These are phyloP conservation scores for Bombus impatiens DNA, from an alignment of 1,140 invertebrate species.

Conservation along the genomic window DNA sequence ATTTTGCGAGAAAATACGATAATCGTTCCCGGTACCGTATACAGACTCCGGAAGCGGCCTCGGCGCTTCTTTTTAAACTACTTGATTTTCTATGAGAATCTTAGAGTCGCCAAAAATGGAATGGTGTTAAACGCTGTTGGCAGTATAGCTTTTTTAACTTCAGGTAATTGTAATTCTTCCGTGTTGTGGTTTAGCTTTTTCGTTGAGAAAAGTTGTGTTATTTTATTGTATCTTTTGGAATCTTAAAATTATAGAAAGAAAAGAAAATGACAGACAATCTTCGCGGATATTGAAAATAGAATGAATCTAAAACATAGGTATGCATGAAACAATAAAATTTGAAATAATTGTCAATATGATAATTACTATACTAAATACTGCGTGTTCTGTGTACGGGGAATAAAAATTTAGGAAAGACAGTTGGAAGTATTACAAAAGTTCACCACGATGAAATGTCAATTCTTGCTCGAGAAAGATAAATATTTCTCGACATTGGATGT, in stretches of 20 bases:
- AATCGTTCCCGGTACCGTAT: neutral
- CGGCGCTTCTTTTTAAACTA: constrained; percentile 10
- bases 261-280: too few relatives aligned
- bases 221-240: too few relatives aligned
- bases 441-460: neutral
- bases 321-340: too few relatives aligned
- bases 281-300: too few relatives aligned
- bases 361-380: too few relatives aligned
- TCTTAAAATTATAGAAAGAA: too few relatives aligned
- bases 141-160: neutral
- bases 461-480: neutral
- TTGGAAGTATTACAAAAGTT: constrained; percentile 10
- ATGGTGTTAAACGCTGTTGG: neutral
- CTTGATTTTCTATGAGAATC: constrained; percentile 15
- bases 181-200: neutral
- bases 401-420: too few relatives aligned
- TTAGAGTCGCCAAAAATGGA: neutral
- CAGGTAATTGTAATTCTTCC: neutral
- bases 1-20: constrained; percentile 43
- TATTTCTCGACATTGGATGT: neutral
- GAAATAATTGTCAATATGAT: too few relatives aligned
- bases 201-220: neutral
- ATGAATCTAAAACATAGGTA: too few relatives aligned
- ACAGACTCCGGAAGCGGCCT: constrained; percentile 1
- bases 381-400: neutral